Percentiles rank a stretch among this genome's conserved stretches.
Conservation (phyloP, 2,888 invertebrate species). For the Cataglyphis rosenhaueri region DNA sequence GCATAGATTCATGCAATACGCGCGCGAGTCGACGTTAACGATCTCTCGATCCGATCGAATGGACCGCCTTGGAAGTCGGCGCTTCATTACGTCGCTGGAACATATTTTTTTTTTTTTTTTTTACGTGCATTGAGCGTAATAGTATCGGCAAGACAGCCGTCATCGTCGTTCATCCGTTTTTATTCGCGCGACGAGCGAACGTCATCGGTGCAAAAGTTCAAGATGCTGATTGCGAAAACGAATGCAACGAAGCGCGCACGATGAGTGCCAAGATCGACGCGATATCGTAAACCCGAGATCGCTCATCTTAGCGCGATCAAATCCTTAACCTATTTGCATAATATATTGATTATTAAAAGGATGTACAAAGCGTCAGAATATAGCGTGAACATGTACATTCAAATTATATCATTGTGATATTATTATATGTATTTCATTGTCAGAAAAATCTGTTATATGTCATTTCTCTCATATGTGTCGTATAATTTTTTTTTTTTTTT, state of each 20-base stretch:
- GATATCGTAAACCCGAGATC: constrained; percentile 53
- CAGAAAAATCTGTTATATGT: not conserved
- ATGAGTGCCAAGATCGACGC: constrained; percentile 71
- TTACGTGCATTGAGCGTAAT: constrained; percentile 39
- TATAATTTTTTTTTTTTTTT: not conserved
- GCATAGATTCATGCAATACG: constrained; percentile 22
- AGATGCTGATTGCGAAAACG: constrained; percentile 72
- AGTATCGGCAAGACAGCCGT: constrained; percentile 41
- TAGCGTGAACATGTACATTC: not conserved
- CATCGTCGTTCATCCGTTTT: constrained; percentile 64
- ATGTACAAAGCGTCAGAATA: not conserved
- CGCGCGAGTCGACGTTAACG: constrained; percentile 39
- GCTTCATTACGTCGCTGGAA: constrained; percentile 20
- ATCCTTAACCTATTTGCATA: constrained; percentile 34
- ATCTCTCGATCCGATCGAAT: constrained; percentile 35
- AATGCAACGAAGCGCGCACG: constrained; percentile 65
- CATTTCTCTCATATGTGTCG: not conserved
- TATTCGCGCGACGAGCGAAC: constrained; percentile 65
- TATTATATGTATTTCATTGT: not conserved
- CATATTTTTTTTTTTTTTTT: constrained; percentile 1
- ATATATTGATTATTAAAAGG: constrained; percentile 5
- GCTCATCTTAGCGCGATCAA: constrained; percentile 62
- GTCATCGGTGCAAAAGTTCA: constrained; percentile 72
- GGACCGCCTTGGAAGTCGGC: constrained; percentile 40
- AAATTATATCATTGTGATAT: not conserved